Evolutionary conservation across 2,797 vertebrate species (phyloP).

Genomic region (Gastrophryne carolinensis): DNA sequence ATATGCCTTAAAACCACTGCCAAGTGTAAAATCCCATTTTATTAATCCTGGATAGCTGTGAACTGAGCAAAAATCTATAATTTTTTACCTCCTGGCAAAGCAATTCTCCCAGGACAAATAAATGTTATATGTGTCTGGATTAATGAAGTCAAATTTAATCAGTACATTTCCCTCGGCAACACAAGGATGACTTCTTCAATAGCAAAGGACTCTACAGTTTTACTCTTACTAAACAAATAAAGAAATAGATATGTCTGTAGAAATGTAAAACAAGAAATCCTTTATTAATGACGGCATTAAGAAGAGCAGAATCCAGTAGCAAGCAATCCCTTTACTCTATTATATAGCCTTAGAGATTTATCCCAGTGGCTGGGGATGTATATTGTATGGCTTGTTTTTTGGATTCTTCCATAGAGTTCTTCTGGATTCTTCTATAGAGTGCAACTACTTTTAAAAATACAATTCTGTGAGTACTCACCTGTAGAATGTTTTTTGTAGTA

Average conservation of each 20-base stretch:
- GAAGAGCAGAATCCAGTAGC: background rate
- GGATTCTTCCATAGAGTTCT: too few species aligned
- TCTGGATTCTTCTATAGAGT: too few species aligned
- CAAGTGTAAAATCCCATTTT: constrained; percentile 49
- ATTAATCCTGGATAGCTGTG: constrained; percentile 38
- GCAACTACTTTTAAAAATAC: too few species aligned
- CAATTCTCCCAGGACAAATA: constrained; percentile 50
- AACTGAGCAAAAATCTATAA: constrained; percentile 44
- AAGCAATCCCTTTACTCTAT: background rate
- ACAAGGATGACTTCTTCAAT: constrained; percentile 38
- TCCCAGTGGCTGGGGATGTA: background rate
- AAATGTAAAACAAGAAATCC: constrained; percentile 1
- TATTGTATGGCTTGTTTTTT: background rate
- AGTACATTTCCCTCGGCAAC: constrained; percentile 39
- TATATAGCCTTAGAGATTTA: background rate
- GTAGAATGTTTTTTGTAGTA: too few species aligned
- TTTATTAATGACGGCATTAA: background rate
- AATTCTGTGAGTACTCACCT: too few species aligned
- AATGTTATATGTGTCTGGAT: constrained; percentile 47
- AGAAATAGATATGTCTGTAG: background rate
- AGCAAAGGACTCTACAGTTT: constrained; percentile 3
- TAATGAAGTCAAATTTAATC: constrained; percentile 52
- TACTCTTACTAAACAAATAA: constrained; percentile 6
- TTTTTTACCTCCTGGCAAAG: constrained; percentile 50
- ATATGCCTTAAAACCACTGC: constrained; percentile 36